Conservation (phyloP, 2,888 invertebrate genomes). For the Himalopsyche tibetana region DNA sequence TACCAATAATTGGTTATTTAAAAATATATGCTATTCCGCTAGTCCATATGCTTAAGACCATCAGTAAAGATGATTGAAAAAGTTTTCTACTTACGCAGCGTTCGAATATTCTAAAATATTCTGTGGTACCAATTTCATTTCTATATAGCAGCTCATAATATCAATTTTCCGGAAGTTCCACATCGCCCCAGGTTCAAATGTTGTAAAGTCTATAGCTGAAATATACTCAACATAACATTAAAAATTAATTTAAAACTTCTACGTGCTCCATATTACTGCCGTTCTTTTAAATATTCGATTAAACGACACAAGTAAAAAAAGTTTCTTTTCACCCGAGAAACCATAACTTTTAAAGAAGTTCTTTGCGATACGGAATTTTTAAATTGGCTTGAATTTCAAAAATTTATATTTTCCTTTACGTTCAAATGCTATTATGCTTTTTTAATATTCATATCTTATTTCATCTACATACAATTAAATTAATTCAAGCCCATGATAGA, state of each 20-base stretch:
- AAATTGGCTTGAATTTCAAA: neutral
- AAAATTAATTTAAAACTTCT: slow-evolving; percentile 23
- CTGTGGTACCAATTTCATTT: neutral
- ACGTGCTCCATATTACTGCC: neutral
- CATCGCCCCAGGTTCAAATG: neutral
- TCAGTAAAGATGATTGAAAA: no score
- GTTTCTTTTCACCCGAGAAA: neutral
- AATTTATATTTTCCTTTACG: no score
- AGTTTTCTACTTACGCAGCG: no score
- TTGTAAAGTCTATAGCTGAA: slow-evolving; percentile 5
- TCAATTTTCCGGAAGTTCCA: neutral
- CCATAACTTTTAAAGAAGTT: neutral
- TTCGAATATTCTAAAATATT: neutral
- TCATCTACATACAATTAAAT: no score
- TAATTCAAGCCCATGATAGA: no score
- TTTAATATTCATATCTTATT: no score
- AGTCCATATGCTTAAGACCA: no score
- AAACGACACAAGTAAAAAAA: slow-evolving; percentile 19
- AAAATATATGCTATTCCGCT: no score
- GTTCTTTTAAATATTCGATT: slow-evolving; percentile 26
- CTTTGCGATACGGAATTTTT: neutral
- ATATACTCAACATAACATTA: slow-evolving; percentile 14
- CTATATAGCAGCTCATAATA: neutral
- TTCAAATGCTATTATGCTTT: no score
- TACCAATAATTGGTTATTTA: no score